phyloP scores from a whole-genome alignment of 2,888 invertebrate species.

The Trachelus tabidus region DNA sequence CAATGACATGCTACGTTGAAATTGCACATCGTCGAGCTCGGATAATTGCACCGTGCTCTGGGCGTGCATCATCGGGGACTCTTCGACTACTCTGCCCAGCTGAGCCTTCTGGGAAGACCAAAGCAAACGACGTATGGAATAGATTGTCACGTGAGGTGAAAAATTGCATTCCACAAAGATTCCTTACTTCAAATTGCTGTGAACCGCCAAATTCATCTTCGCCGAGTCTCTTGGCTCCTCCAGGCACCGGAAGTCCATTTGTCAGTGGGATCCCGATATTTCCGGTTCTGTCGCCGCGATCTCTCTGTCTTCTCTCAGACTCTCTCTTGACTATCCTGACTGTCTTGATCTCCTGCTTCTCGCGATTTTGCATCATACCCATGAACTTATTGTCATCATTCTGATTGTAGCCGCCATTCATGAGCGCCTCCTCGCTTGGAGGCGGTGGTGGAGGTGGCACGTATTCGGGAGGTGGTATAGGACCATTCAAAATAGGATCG shows the following conservation, averaged over 20 bases:
- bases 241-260: conserved; percentile 53
- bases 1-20: conserved; percentile 65
- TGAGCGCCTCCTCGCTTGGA: conserved; percentile 47
- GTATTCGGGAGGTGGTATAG: conserved; percentile 55
- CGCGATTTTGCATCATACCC: conserved; percentile 73
- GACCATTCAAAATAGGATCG: conserved; percentile 41
- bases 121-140: background rate
- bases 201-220: conserved; percentile 50
- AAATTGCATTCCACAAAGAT: background rate
- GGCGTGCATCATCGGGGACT: conserved; percentile 50
- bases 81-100: conserved; percentile 52
- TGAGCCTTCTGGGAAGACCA: conserved; percentile 41
- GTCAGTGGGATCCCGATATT: conserved; percentile 57
- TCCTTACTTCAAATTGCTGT: conserved; percentile 52
- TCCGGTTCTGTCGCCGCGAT: conserved; percentile 75
- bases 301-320: conserved; percentile 86
- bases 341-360: conserved; percentile 91
- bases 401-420: conserved; percentile 50
- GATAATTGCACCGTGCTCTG: conserved; percentile 53
- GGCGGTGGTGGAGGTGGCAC: conserved; percentile 61
- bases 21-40: conserved; percentile 56
- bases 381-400: conserved; percentile 53
- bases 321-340: conserved; percentile 94
- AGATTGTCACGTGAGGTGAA: background rate
- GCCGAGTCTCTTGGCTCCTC: conserved; percentile 52